phyloP scores from a whole-genome alignment of 2,888 invertebrate species.

The Anagyrus pseudococci region DNA sequence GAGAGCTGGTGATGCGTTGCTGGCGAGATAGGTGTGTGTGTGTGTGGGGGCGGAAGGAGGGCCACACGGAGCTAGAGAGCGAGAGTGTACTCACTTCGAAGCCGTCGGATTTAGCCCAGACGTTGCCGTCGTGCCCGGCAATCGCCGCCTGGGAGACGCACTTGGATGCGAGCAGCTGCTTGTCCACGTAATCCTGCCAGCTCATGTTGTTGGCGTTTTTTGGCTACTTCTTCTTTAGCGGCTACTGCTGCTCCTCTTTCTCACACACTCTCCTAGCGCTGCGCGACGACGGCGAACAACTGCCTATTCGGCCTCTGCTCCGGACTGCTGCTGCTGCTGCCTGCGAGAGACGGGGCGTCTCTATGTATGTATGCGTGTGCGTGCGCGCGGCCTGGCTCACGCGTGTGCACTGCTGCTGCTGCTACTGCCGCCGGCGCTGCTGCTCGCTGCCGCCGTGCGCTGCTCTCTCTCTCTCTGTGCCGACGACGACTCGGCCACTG shows the following conservation, averaged over 20 bases:
- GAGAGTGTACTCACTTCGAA: conserved; percentile 83
- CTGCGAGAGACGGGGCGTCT: background rate
- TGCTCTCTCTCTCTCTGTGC: background rate
- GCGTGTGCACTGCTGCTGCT: conserved; percentile 1
- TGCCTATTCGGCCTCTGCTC: conserved; percentile 20
- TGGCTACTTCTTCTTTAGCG: too few relatives aligned
- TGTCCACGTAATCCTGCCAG: conserved; percentile 98
- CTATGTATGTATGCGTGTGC: too few relatives aligned
- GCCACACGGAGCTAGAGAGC: background rate
- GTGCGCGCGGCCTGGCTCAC: too few relatives aligned
- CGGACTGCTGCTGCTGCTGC: conserved; percentile 11
- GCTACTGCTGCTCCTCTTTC: too few relatives aligned
- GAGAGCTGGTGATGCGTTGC: too few relatives aligned
- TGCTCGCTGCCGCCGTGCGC: background rate
- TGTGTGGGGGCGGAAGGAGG: background rate
- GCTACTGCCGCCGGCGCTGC: background rate
- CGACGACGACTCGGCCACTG: background rate
- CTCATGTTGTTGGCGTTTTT: conserved; percentile 69
- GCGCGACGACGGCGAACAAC: background rate
- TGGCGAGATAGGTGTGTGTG: too few relatives aligned
- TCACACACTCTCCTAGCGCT: too few relatives aligned
- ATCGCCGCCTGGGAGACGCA: conserved; percentile 95
- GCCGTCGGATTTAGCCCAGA: conserved; percentile 93
- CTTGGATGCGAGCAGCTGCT: conserved; percentile 93
- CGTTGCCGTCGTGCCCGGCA: conserved; percentile 93